Base-by-base conservation (phyloP, 2,113 vertebrate genomes). In the Mugil cephalus region DNA sequence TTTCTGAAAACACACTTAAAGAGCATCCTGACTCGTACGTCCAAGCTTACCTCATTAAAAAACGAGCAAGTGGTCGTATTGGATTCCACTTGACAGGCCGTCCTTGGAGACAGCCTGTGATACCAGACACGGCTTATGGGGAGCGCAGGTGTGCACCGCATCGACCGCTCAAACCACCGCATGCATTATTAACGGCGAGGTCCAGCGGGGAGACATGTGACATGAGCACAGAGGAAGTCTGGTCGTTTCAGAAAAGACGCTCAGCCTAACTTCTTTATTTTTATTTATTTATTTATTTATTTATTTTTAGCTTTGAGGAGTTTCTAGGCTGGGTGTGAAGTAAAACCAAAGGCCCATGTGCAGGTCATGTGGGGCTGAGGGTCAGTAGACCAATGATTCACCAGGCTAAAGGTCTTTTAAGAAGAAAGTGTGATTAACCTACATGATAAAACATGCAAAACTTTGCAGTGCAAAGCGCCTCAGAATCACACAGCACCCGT, bases 141-240 rank as follows among this genome's bases (percentile, higher is more conserved):
- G 62, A 79, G 80, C 86, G 77, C 83, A 89, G 81, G 84, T 90
- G 91, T 88, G 54, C 75, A n/a, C 70, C 24, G 18, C 73, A 78
- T 81, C 60, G 61, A 82, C 80, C 62, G 11, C 47, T 46, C 52
- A 15, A 48, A 73, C 84, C 82, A 19, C 74, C 42, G 8, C 81
- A 79, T 92, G 38, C 63, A 93, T 93, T 88, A 93, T 93, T 93
- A 62, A 93, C 56, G 12, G 67, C 3, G 4, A 42, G 79, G 68
- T 74, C 66, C 69, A 19, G 70, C 85, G 71, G 73, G 24, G 58
- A 18, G 45, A 67, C 76, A 72, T 64, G 85, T 88, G 87, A 80
- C 74, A 17, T 0, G 12, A 70, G 35, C 68, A 39, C 48, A 50
- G 54, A 84, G 84, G 84, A 90, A 84, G 79, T 84, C 75, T 42